phyloP scores from a whole-genome alignment of 2,113 vertebrate species.

The Naja naja region DNA sequence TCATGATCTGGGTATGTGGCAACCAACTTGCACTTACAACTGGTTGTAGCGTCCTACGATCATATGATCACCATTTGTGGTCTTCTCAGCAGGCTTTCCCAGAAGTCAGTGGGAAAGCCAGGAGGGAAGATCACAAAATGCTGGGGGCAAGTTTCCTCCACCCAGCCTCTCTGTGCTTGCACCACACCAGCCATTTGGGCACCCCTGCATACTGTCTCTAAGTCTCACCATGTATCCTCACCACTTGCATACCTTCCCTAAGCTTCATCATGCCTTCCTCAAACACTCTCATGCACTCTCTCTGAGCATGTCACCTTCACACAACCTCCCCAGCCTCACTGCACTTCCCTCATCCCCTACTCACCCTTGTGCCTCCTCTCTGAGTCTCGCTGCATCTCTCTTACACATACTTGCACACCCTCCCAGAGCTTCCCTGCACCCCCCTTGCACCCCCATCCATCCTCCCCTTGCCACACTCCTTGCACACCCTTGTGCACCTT shows the following conservation, averaged over 20 bases:
- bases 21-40: background rate
- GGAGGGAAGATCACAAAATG: background rate
- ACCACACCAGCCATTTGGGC: background rate
- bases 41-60: background rate
- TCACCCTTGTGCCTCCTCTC: background rate
- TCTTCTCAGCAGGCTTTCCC: background rate
- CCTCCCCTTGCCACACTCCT: background rate
- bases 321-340: background rate
- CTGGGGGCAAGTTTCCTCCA: background rate
- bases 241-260: background rate
- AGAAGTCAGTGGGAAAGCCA: background rate
- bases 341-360: background rate
- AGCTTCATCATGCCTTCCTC: background rate
- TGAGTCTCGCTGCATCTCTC: background rate
- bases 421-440: background rate
- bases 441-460: background rate
- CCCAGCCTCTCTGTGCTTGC: background rate
- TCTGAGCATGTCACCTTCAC: background rate
- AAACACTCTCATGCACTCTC: background rate
- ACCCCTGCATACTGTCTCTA: background rate
- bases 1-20: background rate
- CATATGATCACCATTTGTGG: background rate
- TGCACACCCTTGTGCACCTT: background rate
- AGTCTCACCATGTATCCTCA: background rate
- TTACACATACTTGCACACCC: background rate